Base-by-base conservation (phyloP, 1,140 invertebrate genomes). In the Drosophila busckii region DNA sequence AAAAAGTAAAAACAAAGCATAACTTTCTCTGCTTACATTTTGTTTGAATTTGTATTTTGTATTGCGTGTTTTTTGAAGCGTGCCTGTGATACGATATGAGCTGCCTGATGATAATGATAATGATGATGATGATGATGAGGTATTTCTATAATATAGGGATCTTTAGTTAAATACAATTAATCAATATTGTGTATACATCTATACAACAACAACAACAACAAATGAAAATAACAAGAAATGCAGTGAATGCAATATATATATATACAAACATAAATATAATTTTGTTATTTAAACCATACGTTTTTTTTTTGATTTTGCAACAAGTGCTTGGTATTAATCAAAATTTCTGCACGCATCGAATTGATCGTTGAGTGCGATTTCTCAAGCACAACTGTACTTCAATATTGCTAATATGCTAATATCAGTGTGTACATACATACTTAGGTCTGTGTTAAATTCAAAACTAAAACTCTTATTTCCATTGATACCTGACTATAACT, bases 81-180 rank as follows among this genome's bases (percentile, higher is more conserved):
- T 85, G 78, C 68, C 82, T 85, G 82, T 85, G 82, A 85, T 85
- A 85, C 83, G 82, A 85, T 85, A 76, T 85, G 82, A 85, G 82
- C 75, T 75, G 70, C 46, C 37, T 49, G 9, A 13, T 2, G 19
- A 7, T 13, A 28, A n/a, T 17, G 3, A n/a, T 6, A 15, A 10
- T n/a, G n/a, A n/a, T n/a, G n/a, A 55, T 5, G 35, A 23, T 19
- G 7, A 26, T 2, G 28, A 29, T 31, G 42, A 35, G 25, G 44
- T 68, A 53, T 44, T 66, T 71, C 45, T 56, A 65, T 56, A 28
- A 40, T 35, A 16, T 17, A 44, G 70, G 66, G 52, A 28, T 32
- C 35, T 70, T 58, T 78, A 62, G 56, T 76, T 71, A 67, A 70
- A 70, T 58, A 44, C 42, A 70, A 61, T 69, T 78, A 29, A 45